A percentile compares a stretch with the other conserved stretches of the same genome.
Conservation (phyloP, 2,797 vertebrate species). For the Pseudopleuronectes americanus region DNA sequence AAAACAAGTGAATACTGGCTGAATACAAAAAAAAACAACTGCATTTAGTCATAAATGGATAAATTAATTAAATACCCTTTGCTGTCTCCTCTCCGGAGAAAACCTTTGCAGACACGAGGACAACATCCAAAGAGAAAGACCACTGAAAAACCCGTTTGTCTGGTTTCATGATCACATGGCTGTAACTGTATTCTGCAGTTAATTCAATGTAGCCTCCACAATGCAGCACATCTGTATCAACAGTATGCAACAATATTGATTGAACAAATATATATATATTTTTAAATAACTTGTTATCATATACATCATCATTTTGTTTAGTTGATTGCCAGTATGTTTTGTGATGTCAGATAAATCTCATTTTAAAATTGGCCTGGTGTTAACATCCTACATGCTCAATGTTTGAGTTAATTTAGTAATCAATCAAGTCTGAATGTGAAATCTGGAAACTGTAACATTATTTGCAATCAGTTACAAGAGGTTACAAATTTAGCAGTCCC, state of each 20-base stretch:
- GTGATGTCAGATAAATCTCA: too few relatives aligned
- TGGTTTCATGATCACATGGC: neutral
- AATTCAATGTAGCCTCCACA: neutral
- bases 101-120: too few relatives aligned
- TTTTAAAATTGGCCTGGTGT: too few relatives aligned
- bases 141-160: too few relatives aligned
- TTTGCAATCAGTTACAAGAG: conserved; percentile 15
- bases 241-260: neutral
- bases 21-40: neutral
- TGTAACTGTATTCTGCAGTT: neutral
- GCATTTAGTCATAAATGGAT: too few relatives aligned
- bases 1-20: neutral
- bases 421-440: neutral
- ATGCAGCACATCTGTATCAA: neutral
- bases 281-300: too few relatives aligned
- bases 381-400: neutral
- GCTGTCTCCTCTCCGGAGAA: too few relatives aligned
- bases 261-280: too few relatives aligned
- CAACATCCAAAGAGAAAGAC: too few relatives aligned
- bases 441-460: neutral
- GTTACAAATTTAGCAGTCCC: neutral
- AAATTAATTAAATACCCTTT: too few relatives aligned
- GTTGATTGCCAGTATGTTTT: too few relatives aligned
- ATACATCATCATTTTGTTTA: too few relatives aligned
- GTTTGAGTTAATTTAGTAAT: neutral